These are phyloP conservation scores for Drosophila guanche DNA, from an alignment of 1,140 invertebrate species.

Conservation along the genomic window DNA sequence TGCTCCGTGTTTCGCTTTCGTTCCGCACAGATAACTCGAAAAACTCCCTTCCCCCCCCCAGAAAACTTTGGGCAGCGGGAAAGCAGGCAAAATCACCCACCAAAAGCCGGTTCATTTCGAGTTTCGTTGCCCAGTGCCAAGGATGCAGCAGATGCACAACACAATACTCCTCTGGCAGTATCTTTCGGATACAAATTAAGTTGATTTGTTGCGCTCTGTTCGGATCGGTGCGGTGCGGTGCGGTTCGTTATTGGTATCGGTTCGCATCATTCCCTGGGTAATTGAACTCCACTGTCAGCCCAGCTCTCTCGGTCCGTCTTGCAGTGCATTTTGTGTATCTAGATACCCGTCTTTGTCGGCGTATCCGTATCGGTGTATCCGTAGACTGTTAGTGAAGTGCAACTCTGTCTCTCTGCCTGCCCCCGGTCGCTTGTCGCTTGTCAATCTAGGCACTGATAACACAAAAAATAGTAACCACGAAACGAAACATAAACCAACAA, in stretches of 20 bases:
- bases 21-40: no score
- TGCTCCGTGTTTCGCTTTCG: no score
- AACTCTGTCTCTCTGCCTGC: constrained; percentile 24
- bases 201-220: constrained; percentile 70
- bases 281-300: constrained; percentile 67
- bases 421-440: constrained; percentile 47
- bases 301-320: constrained; percentile 10
- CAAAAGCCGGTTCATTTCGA: constrained; percentile 39
- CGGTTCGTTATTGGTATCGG: constrained; percentile 10
- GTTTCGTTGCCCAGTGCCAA: constrained; percentile 42
- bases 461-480: constrained; percentile 34
- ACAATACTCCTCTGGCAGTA: constrained; percentile 38
- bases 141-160: constrained; percentile 55
- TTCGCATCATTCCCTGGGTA: constrained; percentile 60
- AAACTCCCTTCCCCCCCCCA: no score
- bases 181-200: constrained; percentile 77
- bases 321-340: constrained; percentile 53
- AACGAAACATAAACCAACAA: constrained; percentile 69
- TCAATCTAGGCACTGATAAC: constrained; percentile 75
- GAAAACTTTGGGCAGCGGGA: no score
- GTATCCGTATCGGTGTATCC: constrained; percentile 44
- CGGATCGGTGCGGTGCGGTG: constrained; percentile 3
- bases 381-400: constrained; percentile 6
- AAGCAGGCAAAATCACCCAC: constrained; percentile 53
- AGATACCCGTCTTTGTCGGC: constrained; percentile 47